Evolutionary conservation across 2,797 vertebrate genomes (phyloP).

Genomic region (Tenualosa thibaudeaui): DNA sequence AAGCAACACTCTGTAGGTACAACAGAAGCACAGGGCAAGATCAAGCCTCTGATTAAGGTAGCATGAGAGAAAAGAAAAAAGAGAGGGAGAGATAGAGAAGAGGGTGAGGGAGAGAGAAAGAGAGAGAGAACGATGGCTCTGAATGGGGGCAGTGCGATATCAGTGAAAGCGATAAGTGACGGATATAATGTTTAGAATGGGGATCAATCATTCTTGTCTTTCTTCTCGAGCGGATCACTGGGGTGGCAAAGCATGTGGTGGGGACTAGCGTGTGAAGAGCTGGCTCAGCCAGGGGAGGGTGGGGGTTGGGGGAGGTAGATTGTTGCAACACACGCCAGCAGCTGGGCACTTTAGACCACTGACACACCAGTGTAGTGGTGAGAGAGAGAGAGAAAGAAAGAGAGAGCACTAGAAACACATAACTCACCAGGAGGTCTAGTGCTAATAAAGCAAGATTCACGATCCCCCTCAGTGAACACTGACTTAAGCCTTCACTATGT

Average conservation of each 20-base stretch:
- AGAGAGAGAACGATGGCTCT: slow-evolving; percentile 19
- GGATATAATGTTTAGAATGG: slow-evolving; percentile 32
- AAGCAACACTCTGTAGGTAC: slow-evolving; percentile 32
- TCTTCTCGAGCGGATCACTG: slow-evolving; percentile 19
- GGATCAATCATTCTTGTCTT: slow-evolving; percentile 48
- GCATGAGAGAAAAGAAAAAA: slow-evolving; percentile 43
- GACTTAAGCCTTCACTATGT: neutral
- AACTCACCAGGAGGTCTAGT: slow-evolving; percentile 9
- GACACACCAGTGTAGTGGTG: neutral
- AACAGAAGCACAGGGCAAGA: slow-evolving; percentile 33
- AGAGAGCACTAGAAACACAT: neutral
- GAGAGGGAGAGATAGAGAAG: slow-evolving; percentile 14
- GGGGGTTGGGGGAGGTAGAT: neutral
- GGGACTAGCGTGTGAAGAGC: slow-evolving; percentile 38
- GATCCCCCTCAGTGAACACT: neutral
- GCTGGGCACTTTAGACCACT: slow-evolving; percentile 4
- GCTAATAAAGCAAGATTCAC: neutral
- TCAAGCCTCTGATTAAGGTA: slow-evolving; percentile 43
- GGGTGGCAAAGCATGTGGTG: slow-evolving; percentile 36
- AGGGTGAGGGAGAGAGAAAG: slow-evolving; percentile 26
- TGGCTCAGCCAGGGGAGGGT: neutral
- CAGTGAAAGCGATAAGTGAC: slow-evolving; percentile 38
- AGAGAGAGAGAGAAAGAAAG: neutral
- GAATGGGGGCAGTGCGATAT: slow-evolving; percentile 39
- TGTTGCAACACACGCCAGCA: neutral